These are phyloP conservation scores for Eptatretus atami DNA, from an alignment of 2,797 vertebrate species.

Conservation along the genomic window DNA sequence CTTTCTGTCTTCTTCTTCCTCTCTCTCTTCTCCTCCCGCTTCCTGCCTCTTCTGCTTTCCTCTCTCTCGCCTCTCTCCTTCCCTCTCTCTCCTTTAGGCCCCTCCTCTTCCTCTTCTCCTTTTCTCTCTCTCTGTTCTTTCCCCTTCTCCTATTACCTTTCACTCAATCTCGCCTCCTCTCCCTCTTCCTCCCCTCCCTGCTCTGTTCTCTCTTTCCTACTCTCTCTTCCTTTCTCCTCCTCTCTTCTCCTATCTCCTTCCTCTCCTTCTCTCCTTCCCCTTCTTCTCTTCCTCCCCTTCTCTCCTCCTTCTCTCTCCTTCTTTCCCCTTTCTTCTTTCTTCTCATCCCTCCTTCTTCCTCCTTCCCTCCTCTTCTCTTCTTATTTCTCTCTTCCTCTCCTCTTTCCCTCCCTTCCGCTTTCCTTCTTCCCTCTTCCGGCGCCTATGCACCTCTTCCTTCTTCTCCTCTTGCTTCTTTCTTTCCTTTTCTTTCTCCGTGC, in stretches of 20 bases:
- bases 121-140: background rate
- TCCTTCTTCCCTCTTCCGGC: background rate
- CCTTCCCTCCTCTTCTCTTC: background rate
- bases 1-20: background rate
- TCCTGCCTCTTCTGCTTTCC: background rate
- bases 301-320: background rate
- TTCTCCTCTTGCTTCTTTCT: background rate
- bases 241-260: background rate
- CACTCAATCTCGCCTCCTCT: background rate
- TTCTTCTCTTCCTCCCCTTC: background rate
- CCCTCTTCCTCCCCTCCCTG: background rate
- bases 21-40: background rate
- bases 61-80: background rate
- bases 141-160: background rate
- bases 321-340: background rate
- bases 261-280: background rate
- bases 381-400: background rate
- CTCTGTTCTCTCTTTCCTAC: background rate
- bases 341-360: background rate
- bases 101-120: background rate
- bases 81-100: too few relatives aligned
- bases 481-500: background rate
- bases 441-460: background rate
- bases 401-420: background rate
- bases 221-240: background rate